Evolutionary conservation across 1,140 invertebrate genomes (phyloP).

Genomic region (Mercenaria mercenaria): DNA sequence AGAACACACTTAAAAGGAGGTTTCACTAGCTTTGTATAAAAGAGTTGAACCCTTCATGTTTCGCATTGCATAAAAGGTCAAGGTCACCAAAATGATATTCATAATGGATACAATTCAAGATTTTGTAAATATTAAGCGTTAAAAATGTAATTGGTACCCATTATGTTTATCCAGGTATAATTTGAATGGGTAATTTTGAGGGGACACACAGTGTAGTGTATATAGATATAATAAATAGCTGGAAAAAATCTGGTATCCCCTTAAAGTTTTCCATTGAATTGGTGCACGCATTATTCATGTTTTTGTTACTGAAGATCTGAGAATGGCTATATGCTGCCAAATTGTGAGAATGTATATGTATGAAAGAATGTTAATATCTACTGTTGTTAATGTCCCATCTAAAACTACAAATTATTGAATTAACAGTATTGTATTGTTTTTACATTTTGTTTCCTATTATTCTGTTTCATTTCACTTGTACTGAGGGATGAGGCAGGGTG

Average conservation of each 20-base stretch:
- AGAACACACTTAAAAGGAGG: neutral
- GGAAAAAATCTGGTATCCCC: conserved; percentile 11
- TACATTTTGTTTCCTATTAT: conserved; percentile 12
- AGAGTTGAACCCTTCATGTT: neutral
- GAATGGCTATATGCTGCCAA: conserved; percentile 35
- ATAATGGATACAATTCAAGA: conserved; percentile 28
- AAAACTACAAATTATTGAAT: conserved; percentile 43
- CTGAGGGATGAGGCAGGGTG: neutral
- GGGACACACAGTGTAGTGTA: conserved; percentile 6
- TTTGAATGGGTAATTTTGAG: neutral
- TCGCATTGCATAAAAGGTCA: conserved; percentile 16
- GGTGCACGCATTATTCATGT: conserved; percentile 43
- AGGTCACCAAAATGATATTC: conserved; percentile 4
- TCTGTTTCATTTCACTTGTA: neutral
- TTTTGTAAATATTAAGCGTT: conserved; percentile 41
- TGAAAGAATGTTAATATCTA: conserved; percentile 1
- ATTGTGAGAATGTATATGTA: conserved; percentile 20
- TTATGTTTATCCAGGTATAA: neutral
- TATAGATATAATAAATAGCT: conserved; percentile 36
- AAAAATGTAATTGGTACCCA: conserved; percentile 1
- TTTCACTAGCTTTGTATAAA: neutral
- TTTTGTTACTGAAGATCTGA: conserved; percentile 44
- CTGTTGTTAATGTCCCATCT: conserved; percentile 36
- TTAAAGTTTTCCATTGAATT: neutral
- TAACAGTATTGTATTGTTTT: conserved; percentile 48